A percentile compares a stretch with the other conserved stretches of the same genome.
These are phyloP conservation scores for Rutpela maculata DNA, from an alignment of 2,888 invertebrate species.

Conservation along the genomic window DNA sequence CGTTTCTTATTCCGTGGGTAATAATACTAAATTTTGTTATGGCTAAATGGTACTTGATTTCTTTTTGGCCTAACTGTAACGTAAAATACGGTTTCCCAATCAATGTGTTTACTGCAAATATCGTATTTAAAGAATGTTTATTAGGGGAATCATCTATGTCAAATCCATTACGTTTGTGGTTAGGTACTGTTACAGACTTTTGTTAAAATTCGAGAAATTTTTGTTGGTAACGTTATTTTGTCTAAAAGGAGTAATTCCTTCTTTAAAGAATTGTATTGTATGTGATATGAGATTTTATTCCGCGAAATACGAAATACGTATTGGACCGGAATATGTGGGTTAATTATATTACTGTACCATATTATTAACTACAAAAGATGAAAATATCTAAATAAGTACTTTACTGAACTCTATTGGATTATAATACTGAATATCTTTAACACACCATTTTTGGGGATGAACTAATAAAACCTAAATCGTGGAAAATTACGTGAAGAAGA, in stretches of 20 bases:
- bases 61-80: neutral
- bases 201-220: neutral
- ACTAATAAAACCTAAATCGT: too few species aligned
- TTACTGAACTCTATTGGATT: too few species aligned
- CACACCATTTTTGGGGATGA: too few species aligned
- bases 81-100: neutral
- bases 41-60: neutral
- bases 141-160: neutral
- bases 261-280: too few species aligned
- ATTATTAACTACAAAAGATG: too few species aligned
- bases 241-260: neutral
- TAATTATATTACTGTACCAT: neutral
- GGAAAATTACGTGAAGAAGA: too few species aligned
- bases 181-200: neutral
- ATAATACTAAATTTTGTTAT: neutral
- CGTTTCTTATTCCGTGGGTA: constrained; percentile 1
- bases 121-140: neutral
- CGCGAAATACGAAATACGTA: neutral
- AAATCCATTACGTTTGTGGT: neutral
- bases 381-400: too few species aligned
- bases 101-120: neutral
- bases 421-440: too few species aligned
- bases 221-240: neutral
- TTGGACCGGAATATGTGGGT: neutral
- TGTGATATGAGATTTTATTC: too few species aligned